Percentiles rank a stretch among this genome's conserved stretches.
Conservation (phyloP, 1,140 invertebrate species). For the Sycobia sp. region DNA sequence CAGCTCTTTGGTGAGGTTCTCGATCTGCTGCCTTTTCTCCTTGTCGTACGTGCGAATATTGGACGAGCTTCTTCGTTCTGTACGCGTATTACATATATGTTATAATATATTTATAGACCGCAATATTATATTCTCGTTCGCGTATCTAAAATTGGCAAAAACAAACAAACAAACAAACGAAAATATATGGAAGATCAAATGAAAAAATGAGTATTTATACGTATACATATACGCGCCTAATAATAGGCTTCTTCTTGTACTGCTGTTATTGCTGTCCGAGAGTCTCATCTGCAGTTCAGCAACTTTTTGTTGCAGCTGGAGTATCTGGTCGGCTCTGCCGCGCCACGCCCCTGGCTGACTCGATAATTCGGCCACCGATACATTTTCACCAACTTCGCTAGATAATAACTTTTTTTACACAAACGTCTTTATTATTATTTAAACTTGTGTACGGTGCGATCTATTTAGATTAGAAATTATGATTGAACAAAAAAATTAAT, state of each 20-base stretch:
- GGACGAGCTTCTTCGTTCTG: constrained; percentile 39
- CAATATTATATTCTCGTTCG: too few relatives aligned
- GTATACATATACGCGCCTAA: too few relatives aligned
- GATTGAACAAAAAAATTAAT: too few relatives aligned
- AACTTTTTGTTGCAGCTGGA: constrained; percentile 69
- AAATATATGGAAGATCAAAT: too few relatives aligned
- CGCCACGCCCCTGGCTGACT: constrained; percentile 67
- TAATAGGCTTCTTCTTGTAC: too few relatives aligned
- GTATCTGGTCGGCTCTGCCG: constrained; percentile 74
- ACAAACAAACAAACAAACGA: too few relatives aligned
- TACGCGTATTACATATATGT: too few relatives aligned
- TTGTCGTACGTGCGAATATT: constrained; percentile 63
- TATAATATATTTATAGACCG: constrained; percentile 11
- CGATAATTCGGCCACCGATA: constrained; percentile 55
- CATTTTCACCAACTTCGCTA: constrained; percentile 66
- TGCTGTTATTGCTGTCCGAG: constrained; percentile 44
- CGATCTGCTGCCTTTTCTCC: constrained; percentile 63
- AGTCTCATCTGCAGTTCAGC: constrained; percentile 68
- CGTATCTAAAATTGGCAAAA: too few relatives aligned
- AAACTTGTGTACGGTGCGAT: too few relatives aligned
- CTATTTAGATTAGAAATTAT: too few relatives aligned
- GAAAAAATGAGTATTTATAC: too few relatives aligned
- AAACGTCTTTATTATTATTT: too few relatives aligned
- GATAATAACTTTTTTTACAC: constrained; percentile 47
- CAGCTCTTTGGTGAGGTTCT: constrained; percentile 62